Percentiles rank a stretch among this genome's conserved stretches.
Conservation (phyloP, 64 coral and sea anemone species). For the Anthopleura sola region DNA sequence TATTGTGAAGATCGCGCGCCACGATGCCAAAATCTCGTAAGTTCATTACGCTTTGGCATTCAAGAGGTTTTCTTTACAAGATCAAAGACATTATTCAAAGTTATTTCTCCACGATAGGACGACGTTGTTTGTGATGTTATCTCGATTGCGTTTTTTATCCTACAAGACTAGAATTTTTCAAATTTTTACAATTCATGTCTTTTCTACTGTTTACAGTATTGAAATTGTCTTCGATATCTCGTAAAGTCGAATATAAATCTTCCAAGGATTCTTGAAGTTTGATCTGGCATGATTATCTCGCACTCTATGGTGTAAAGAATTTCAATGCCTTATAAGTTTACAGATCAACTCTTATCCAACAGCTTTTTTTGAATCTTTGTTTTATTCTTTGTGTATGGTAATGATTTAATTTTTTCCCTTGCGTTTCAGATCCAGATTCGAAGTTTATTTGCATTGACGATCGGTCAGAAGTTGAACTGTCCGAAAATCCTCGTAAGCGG, state of each 20-base stretch:
- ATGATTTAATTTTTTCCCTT: not conserved
- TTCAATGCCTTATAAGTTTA: not conserved
- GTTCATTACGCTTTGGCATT: not conserved
- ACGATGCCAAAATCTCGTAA: not conserved
- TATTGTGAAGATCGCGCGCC: not conserved
- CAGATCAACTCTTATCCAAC: not conserved
- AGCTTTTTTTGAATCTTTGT: not conserved
- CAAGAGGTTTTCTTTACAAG: not conserved
- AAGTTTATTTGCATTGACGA: conserved; percentile 5
- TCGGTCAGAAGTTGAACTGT: not conserved
- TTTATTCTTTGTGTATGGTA: not conserved
- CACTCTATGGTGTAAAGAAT: no score
- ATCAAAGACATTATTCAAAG: no score
- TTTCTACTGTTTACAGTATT: not conserved
- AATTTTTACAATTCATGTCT: not conserved
- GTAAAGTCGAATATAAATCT: not conserved
- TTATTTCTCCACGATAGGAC: no score
- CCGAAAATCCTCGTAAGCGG: conserved; percentile 82
- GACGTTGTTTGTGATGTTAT: not conserved
- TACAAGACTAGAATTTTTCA: not conserved
- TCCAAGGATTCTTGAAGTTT: not conserved
- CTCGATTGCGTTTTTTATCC: not conserved
- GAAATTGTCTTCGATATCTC: not conserved
- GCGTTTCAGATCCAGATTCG: conserved; percentile 31
- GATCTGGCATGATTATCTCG: not conserved